These are phyloP conservation scores for Amyelois transitella DNA, from an alignment of 1,140 invertebrate species.

Conservation along the genomic window DNA sequence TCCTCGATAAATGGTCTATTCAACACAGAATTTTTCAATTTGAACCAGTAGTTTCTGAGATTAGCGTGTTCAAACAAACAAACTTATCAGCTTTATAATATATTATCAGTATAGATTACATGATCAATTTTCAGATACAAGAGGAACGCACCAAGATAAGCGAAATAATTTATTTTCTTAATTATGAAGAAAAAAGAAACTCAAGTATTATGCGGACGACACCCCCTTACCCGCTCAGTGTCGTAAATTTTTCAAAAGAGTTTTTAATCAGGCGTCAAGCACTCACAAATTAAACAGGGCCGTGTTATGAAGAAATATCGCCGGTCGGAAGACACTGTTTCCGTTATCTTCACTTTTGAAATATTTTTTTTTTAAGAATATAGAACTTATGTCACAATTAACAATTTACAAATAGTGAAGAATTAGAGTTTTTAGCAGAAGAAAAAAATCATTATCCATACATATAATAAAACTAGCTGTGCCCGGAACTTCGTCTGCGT, in stretches of 20 bases:
- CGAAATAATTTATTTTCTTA: slow-evolving; percentile 9
- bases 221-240: slow-evolving; percentile 17
- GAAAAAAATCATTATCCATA: too few relatives aligned
- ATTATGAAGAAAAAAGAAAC: slow-evolving; percentile 2
- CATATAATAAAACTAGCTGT: too few relatives aligned
- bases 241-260: slow-evolving; percentile 70
- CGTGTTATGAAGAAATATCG: slow-evolving; percentile 69
- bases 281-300: slow-evolving; percentile 72
- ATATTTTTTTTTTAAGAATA: neutral
- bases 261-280: slow-evolving; percentile 72
- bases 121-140: neutral
- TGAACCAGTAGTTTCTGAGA: too few relatives aligned
- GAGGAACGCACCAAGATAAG: neutral
- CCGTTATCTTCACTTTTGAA: slow-evolving; percentile 11
- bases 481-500: too few relatives aligned
- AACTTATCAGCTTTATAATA: too few relatives aligned
- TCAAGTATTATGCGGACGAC: slow-evolving; percentile 5
- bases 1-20: too few relatives aligned
- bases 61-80: too few relatives aligned
- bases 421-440: too few relatives aligned
- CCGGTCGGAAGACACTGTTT: slow-evolving; percentile 26
- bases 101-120: neutral
- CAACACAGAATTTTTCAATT: too few relatives aligned
- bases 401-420: too few relatives aligned
- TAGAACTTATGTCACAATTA: too few relatives aligned